Conservation (phyloP, 1,140 invertebrate species). For the Bombus vancouverensis region DNA sequence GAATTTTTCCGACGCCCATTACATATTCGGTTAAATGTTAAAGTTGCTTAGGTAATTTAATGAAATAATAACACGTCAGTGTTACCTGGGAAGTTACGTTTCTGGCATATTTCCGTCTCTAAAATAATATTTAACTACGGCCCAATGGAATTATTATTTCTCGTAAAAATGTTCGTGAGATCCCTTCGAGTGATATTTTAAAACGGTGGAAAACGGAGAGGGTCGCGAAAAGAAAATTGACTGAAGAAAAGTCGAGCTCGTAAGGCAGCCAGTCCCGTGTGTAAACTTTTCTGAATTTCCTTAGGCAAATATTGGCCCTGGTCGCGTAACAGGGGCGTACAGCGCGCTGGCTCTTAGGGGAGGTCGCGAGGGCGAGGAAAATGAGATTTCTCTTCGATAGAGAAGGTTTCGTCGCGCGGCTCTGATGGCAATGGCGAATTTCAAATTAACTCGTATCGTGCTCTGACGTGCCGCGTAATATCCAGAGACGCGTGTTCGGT, state of each 20-base stretch:
- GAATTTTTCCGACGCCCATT: not conserved
- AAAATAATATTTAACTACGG: not conserved
- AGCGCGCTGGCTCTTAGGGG: constrained; percentile 73
- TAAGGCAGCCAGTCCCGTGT: constrained; percentile 75
- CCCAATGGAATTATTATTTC: constrained; percentile 1
- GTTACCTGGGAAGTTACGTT: not conserved
- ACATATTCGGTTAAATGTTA: not conserved
- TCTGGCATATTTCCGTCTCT: too few relatives aligned
- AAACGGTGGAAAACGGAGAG: not conserved
- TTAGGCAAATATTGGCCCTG: constrained; percentile 81
- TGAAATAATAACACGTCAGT: not conserved
- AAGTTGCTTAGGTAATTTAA: not conserved
- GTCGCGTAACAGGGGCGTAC: constrained; percentile 63
- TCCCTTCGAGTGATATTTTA: not conserved
- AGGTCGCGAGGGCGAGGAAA: constrained; percentile 80
- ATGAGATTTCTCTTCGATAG: constrained; percentile 80
- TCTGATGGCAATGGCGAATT: constrained; percentile 67
- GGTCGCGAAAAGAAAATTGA: constrained; percentile 74
- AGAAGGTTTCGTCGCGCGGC: constrained; percentile 31
- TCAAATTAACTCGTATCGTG: constrained; percentile 78
- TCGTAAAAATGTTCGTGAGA: not conserved
- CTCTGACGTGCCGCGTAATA: not conserved
- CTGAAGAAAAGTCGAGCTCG: constrained; percentile 73
- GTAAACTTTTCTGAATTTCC: constrained; percentile 82
- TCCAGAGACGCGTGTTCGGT: not conserved